A percentile compares a stretch with the other conserved stretches of the same genome.
These are phyloP conservation scores for Oreocharis arfaki DNA, from an alignment of 2,113 vertebrate genomes.

Conservation along the genomic window DNA sequence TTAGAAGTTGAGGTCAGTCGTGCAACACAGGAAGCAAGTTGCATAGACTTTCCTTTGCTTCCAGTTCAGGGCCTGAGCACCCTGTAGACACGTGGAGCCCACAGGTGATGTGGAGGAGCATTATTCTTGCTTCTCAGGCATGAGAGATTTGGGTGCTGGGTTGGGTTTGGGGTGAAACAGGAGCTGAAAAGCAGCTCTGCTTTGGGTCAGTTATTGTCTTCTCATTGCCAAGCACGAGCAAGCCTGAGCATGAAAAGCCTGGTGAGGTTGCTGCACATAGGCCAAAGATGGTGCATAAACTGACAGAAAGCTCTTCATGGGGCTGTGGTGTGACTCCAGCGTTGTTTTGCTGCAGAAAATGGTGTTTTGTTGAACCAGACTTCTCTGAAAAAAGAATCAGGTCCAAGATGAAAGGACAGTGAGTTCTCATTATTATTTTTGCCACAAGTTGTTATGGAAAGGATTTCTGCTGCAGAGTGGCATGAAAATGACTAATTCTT, in stretches of 20 bases:
- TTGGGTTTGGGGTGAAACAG: background rate
- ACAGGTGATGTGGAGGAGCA: fast-evolving
- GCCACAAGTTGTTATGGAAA: background rate
- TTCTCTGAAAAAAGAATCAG: background rate
- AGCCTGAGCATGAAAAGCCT: background rate
- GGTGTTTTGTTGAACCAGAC: background rate
- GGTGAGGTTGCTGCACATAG: background rate
- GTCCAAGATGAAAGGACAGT: background rate
- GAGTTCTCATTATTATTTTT: background rate
- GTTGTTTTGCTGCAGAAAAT: background rate
- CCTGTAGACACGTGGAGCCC: fast-evolving
- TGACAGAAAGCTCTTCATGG: fast-evolving
- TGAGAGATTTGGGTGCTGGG: background rate
- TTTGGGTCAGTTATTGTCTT: background rate
- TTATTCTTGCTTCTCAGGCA: background rate
- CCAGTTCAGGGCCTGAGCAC: background rate
- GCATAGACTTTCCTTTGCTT: background rate
- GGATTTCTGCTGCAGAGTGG: background rate
- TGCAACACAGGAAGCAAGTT: background rate
- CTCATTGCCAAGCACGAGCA: background rate
- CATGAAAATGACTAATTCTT: background rate
- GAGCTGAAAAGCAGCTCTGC: background rate
- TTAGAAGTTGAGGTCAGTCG: background rate
- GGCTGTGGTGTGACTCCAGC: background rate
- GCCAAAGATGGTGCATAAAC: background rate